Conservation (phyloP, 2,113 vertebrate species). For the Meriones unguiculatus region DNA sequence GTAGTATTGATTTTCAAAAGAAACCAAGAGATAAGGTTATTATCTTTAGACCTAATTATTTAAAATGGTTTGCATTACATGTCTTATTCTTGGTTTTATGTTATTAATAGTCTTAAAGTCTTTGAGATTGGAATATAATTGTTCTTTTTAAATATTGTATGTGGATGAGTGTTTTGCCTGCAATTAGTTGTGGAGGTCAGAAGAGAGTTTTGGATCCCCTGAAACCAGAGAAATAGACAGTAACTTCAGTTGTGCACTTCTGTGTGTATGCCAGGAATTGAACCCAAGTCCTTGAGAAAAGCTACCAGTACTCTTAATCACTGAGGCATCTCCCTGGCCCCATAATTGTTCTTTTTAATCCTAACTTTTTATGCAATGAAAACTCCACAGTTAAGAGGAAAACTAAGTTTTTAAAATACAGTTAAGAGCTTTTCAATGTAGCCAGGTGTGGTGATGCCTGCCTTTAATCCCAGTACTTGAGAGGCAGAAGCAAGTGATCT, state of each 20-base stretch:
- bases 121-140: conserved; percentile 35
- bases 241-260: not conserved
- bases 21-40: conserved; percentile 84
- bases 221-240: no score
- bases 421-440: no score
- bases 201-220: not conserved
- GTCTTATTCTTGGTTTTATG: conserved; percentile 35
- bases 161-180: not conserved
- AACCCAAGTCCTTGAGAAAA: not conserved
- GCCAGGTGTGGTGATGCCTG: no score
- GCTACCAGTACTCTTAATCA: not conserved
- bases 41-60: conserved; percentile 47
- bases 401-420: not conserved
- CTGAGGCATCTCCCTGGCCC: not conserved
- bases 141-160: not conserved
- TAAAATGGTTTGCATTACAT: conserved; percentile 57
- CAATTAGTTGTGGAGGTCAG: not conserved
- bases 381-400: not conserved
- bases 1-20: conserved; percentile 77
- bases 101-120: not conserved
- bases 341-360: not conserved
- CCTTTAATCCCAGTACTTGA: no score
- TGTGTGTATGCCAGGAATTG: not conserved
- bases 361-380: conserved; percentile 11
- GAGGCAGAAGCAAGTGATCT: no score